Evolutionary conservation across 1,140 invertebrate genomes (phyloP).

Genomic region (Marisa cornuarietis): DNA sequence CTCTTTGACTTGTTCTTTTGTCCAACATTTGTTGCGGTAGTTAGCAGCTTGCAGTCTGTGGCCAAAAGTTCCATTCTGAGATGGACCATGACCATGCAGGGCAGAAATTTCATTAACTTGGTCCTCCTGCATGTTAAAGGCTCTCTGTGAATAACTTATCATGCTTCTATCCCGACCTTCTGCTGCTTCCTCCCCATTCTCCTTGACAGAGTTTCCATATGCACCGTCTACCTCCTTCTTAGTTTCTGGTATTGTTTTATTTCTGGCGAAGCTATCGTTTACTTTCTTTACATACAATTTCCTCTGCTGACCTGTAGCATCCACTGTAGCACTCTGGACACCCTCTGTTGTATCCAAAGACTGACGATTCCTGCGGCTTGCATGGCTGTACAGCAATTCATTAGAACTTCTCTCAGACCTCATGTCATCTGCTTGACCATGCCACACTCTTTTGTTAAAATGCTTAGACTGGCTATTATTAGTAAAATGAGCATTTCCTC

Average conservation of each 20-base stretch:
- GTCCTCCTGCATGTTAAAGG: not conserved
- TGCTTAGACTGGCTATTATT: not conserved
- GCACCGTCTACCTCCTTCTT: not conserved
- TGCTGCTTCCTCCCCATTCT: no score
- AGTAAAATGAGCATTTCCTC: not conserved
- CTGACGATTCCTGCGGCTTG: not conserved
- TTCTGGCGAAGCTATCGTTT: not conserved
- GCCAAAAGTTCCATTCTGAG: no score
- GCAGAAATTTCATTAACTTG: not conserved
- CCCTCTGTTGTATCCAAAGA: not conserved
- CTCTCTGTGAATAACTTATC: not conserved
- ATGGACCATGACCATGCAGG: not conserved
- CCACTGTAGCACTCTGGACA: not conserved
- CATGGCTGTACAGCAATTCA: conserved; percentile 19
- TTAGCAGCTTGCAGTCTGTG: not conserved
- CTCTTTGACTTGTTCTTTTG: not conserved
- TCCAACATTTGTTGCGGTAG: not conserved
- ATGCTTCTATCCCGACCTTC: no score
- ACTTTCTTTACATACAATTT: conserved; percentile 19
- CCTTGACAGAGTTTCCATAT: not conserved
- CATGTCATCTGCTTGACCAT: not conserved
- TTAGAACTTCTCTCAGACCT: not conserved
- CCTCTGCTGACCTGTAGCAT: not conserved
- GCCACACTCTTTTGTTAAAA: not conserved
- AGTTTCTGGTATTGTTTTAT: not conserved